A percentile compares a stretch with the other conserved stretches of the same genome.
Evolutionary conservation across 2,797 vertebrate species (phyloP).

Genomic region (Enteromius viviparus): DNA sequence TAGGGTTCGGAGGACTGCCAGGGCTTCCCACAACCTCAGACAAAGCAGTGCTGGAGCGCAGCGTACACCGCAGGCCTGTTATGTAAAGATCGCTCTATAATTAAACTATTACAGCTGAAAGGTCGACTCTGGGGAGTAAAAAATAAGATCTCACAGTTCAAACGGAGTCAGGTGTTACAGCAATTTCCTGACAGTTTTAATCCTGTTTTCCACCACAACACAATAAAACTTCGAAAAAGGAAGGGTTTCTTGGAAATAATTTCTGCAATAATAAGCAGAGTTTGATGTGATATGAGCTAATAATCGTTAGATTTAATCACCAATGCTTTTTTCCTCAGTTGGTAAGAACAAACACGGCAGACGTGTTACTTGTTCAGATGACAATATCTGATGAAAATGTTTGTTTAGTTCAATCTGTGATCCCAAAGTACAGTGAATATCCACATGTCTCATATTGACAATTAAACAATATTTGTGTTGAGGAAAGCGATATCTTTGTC

Average conservation of each 20-base stretch:
- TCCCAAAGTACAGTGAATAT: too few species aligned
- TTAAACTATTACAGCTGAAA: conserved; percentile 63
- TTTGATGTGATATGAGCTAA: too few species aligned
- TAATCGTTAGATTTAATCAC: too few species aligned
- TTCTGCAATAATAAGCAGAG: too few species aligned
- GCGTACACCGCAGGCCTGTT: conserved; percentile 29
- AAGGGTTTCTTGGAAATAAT: neutral
- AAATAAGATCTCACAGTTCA: conserved; percentile 7
- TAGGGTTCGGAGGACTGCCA: conserved; percentile 62
- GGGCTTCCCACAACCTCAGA: conserved; percentile 61
- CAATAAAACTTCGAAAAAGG: neutral
- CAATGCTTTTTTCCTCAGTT: too few species aligned
- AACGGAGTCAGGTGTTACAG: conserved; percentile 23
- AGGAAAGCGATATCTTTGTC: too few species aligned
- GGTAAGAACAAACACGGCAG: too few species aligned
- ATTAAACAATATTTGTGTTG: too few species aligned
- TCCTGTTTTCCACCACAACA: neutral
- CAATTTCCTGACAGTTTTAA: neutral
- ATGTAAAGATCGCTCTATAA: conserved; percentile 53
- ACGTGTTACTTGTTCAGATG: too few species aligned
- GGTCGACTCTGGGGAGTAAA: neutral
- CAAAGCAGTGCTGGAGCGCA: conserved; percentile 41
- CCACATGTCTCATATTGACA: too few species aligned
- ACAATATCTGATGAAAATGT: too few species aligned
- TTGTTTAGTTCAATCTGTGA: too few species aligned